These are phyloP conservation scores for Poeciliopsis occidentalis DNA, from an alignment of 2,113 vertebrate species.

Conservation along the genomic window DNA sequence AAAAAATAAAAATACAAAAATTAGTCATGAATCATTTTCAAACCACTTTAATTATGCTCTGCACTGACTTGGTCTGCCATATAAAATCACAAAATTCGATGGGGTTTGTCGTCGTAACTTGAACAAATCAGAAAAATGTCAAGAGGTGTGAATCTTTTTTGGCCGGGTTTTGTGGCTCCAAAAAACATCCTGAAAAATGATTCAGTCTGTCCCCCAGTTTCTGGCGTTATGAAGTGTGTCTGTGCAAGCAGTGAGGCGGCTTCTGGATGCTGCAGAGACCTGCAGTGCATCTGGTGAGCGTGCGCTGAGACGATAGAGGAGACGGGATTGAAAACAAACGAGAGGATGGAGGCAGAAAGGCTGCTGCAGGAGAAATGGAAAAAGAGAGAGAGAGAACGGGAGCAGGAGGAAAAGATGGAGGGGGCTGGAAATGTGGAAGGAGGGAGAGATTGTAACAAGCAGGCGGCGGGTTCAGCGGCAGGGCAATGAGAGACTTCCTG, in stretches of 20 bases:
- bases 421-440: conserved; percentile 44
- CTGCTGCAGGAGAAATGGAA: conserved; percentile 47
- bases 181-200: background rate
- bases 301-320: conserved; percentile 14
- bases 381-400: conserved; percentile 39
- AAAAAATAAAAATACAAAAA: too few species aligned
- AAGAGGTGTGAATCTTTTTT: background rate
- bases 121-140: background rate
- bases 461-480: conserved; percentile 81
- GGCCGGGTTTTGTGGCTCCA: background rate
- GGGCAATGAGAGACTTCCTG: conserved; percentile 86
- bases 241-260: conserved; percentile 42
- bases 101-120: background rate
- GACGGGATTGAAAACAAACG: conserved; percentile 19
- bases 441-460: conserved; percentile 72
- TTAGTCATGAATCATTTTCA: too few species aligned
- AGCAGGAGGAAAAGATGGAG: conserved; percentile 42
- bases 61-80: background rate
- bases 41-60: background rate
- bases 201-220: background rate
- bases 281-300: conserved; percentile 57
- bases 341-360: conserved; percentile 47
- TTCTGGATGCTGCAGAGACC: conserved; percentile 62
- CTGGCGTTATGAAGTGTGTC: conserved; percentile 20
- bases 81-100: background rate